These are phyloP conservation scores for Ariolimax columbianus DNA, from an alignment of 2,888 invertebrate genomes.

Conservation along the genomic window DNA sequence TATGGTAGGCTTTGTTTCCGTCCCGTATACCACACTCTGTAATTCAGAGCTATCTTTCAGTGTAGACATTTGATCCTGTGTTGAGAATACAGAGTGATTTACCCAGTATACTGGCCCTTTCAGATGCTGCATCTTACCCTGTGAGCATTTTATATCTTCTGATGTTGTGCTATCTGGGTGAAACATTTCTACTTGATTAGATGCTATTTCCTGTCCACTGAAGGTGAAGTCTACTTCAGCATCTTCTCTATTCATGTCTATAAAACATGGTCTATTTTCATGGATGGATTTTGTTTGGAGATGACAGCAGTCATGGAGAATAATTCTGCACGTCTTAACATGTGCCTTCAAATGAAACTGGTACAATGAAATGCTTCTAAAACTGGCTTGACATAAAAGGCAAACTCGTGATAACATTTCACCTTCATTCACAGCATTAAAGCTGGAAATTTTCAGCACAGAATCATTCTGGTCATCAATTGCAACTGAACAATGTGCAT, in stretches of 20 bases:
- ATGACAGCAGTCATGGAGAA: not conserved
- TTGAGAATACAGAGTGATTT: not conserved
- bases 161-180: not conserved
- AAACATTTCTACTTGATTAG: not conserved
- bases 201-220: not conserved
- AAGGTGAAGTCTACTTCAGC: not conserved
- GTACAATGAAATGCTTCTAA: not conserved
- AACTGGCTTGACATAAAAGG: not conserved
- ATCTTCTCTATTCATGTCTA: not conserved
- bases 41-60: too few relatives aligned
- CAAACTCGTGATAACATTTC: not conserved
- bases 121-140: not conserved
- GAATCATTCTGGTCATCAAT: too few relatives aligned
- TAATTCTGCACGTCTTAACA: not conserved
- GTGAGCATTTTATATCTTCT: not conserved
- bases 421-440: too few relatives aligned
- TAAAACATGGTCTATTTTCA: not conserved
- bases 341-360: slow-evolving; percentile 5
- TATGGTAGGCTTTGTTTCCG: not conserved
- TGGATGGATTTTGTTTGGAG: not conserved
- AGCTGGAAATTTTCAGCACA: too few relatives aligned
- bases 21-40: not conserved
- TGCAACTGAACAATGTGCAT: not conserved
- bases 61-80: not conserved
- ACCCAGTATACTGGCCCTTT: not conserved